Evolutionary conservation across 2,888 invertebrate species (phyloP), one percentile per base, ranked within the genome.

Genomic region (Ashinkailepas kermadecensis): DNA sequence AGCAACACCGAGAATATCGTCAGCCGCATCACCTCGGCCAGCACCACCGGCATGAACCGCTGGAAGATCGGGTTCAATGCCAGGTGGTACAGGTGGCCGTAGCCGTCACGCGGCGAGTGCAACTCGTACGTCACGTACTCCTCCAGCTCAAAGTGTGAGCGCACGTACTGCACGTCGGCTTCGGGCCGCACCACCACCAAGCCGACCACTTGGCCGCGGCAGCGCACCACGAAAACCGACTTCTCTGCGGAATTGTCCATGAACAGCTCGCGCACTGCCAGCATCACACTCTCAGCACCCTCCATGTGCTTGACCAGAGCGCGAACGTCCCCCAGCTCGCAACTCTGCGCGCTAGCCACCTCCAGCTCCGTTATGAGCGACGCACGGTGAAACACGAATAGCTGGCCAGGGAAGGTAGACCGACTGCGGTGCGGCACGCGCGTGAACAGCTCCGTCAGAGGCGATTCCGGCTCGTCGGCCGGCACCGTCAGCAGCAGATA

Each of bases 401-500:
- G 62, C 62, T 83, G 79, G 13, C 81, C 80, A 0, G 88, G 87
- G 84, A 88, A 89, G 64, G 87, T 86, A 67, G 86, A 85, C 79
- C 85, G 84, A 21, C 85, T 84, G 81, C 87, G 86, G 23, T 88
- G 86, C 4, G 87, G 86, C 0, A 88, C 87, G 81, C 85, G 85
- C 87, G 87, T 84, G 9, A 81, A 82, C 23, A 80, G 89, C 82
- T 90, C 89, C n/a, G 91, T 86, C 21, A 91, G 86, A 0, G 90
- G 89, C 82, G 90, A 90, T n/a, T 88, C 87, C 0, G 88, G 86
- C 79, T 88, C 87, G 8, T 88, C 87, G 0, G 90, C 89, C 0
- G 92, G 92, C 12, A 91, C 85, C 12, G 91, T 89, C 82, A 91
- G 86, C 21, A 91, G 86, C 85, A 91, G 91, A 85, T 92, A 93